Base-by-base conservation (phyloP, 2,113 vertebrate species). In the Dasyprocta punctata region DNA sequence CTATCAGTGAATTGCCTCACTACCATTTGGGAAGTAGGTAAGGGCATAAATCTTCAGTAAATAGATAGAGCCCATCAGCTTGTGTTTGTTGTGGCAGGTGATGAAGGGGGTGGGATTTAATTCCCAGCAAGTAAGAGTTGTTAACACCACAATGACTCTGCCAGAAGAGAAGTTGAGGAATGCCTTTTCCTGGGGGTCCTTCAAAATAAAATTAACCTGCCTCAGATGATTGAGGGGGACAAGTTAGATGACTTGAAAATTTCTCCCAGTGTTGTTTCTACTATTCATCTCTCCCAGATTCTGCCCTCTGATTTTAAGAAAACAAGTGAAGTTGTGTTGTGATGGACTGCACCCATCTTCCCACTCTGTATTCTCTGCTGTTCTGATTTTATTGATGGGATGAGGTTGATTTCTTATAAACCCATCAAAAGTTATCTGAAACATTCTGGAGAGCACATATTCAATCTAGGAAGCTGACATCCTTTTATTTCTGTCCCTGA, bases 171-270 rank as follows among this genome's bases (percentile, higher is more conserved):
- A n/a, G 65, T 65, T 92, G 86, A 22, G 13, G 30, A 41, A 9
- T 69, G 67, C 36, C 90, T 63, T 91, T 85, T 90, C 80, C 80
- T 36, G 33, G 52, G 38, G 60, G 22, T 61, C 80, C 88, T 89
- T 90, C 89, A 69, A 84, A 94, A 93, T 86, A 85, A 94, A 94
- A 82, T 17, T 87, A 90, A 75, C 41, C 87, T 95, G 49, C 92
- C 47, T 77, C 49, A 0, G 44, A 22, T 95, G 97, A 97, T 85
- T 82, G 61, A 92, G 61, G 52, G 52, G 78, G 22, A 56, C 75
- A 63, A 86, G 77, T 10, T 4, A 82, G 69, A 90, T 77, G 63
- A 92, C 49, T 82, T 90, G 67, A 80, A 89, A 92, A 56, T 90
- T 91, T 38, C 75, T 92, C 85, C 81, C 38, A 54, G 77, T 63